Conservation (phyloP, 1,140 invertebrate genomes). For the Propsilocerus akamusi region DNA sequence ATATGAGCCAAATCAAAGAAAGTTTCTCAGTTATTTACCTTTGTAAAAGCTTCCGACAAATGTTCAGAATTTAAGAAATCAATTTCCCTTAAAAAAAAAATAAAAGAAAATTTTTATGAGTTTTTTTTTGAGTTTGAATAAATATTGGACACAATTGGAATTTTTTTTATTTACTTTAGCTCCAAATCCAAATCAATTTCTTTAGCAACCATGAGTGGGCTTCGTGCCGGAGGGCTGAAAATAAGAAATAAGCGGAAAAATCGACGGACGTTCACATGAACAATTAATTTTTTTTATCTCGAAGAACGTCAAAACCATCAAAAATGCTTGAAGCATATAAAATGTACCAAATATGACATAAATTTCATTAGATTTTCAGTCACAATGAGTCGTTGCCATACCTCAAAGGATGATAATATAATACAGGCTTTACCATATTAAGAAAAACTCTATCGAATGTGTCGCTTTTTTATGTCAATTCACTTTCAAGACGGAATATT, state of each 20-base stretch:
- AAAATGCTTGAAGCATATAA: too few species aligned
- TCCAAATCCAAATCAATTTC: not conserved
- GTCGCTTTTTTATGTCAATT: too few species aligned
- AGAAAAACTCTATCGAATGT: too few species aligned
- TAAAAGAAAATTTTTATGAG: too few species aligned
- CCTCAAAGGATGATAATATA: not conserved
- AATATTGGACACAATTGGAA: not conserved
- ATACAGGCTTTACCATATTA: not conserved
- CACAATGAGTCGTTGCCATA: not conserved
- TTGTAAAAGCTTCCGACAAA: not conserved
- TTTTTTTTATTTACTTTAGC: not conserved
- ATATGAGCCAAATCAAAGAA: too few species aligned
- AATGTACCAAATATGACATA: too few species aligned
- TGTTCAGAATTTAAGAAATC: not conserved
- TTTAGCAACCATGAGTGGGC: not conserved
- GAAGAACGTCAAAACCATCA: too few species aligned
- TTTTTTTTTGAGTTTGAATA: not conserved
- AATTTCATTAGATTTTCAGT: not conserved
- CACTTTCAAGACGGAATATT: too few species aligned
- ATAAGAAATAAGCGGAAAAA: too few species aligned
- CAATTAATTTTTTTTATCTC: too few species aligned
- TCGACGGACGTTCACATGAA: too few species aligned
- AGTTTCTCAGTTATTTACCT: not conserved
- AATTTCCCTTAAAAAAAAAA: not conserved
- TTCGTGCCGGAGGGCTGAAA: not conserved